A percentile compares a stretch with the other conserved stretches of the same genome.
Conservation (phyloP, 1,140 invertebrate genomes). For the Cydia strobilella region DNA sequence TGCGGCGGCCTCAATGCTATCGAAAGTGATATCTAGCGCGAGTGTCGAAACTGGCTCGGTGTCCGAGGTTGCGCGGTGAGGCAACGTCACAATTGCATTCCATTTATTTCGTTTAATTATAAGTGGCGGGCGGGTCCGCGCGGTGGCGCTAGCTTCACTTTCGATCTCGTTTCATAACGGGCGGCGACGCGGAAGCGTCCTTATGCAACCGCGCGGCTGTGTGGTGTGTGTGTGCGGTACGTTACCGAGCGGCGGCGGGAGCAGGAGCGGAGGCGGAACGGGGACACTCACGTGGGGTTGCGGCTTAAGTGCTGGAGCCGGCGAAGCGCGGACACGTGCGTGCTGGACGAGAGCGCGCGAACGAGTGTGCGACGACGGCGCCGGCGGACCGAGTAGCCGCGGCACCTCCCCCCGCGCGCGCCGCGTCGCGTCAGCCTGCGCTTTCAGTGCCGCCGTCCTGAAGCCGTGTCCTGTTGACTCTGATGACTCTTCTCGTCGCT, state of each 20-base stretch:
- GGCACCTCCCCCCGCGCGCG: conserved; percentile 34
- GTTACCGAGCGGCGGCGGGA: conserved; percentile 53
- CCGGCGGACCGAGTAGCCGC: conserved; percentile 38
- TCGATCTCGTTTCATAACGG: conserved; percentile 39
- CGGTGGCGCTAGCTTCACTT: conserved; percentile 33
- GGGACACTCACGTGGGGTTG: conserved; percentile 42
- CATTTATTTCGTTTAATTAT: conserved; percentile 14
- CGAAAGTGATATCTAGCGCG: conserved; percentile 27
- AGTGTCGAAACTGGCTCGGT: conserved; percentile 25
- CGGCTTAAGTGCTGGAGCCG: conserved; percentile 34
- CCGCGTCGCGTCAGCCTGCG: conserved; percentile 38
- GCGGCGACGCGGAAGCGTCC: conserved; percentile 35
- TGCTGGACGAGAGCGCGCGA: conserved; percentile 53
- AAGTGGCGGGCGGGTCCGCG: conserved; percentile 16
- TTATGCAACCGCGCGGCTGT: conserved; percentile 36
- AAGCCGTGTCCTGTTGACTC: conserved; percentile 30
- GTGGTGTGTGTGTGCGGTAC: conserved; percentile 50
- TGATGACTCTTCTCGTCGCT: conserved; percentile 30
- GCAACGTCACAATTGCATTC: conserved; percentile 20
- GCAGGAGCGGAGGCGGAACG: conserved; percentile 37
- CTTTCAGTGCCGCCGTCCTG: conserved; percentile 33
- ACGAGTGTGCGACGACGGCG: conserved; percentile 57
- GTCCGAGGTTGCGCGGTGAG: conserved; percentile 22
- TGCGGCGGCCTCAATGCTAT: neutral
- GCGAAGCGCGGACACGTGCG: conserved; percentile 42